Percentiles rank a stretch among this genome's conserved stretches.
Evolutionary conservation across 2,113 vertebrate species (phyloP).

Genomic region (Cololabis saira): DNA sequence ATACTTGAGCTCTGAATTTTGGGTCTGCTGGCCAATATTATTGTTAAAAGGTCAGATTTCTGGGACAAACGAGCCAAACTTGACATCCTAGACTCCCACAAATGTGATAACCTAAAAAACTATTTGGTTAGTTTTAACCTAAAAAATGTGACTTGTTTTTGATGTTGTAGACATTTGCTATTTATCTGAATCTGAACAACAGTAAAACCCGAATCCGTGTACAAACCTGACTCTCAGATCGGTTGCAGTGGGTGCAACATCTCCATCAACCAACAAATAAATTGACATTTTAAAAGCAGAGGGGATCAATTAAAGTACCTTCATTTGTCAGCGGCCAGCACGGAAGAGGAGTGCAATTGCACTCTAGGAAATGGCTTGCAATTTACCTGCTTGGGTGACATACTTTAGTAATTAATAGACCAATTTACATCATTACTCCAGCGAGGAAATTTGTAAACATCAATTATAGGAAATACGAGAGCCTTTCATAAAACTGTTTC

Average conservation of each 20-base stretch:
- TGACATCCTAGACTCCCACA: too few species aligned
- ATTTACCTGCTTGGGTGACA: slow-evolving; percentile 55
- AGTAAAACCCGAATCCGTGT: too few species aligned
- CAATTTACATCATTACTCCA: slow-evolving; percentile 64
- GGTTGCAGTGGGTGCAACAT: not conserved
- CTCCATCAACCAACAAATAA: not conserved
- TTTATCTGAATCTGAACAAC: too few species aligned
- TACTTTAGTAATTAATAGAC: slow-evolving; percentile 75
- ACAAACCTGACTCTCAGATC: not conserved
- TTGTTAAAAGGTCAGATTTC: too few species aligned
- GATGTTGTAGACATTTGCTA: too few species aligned
- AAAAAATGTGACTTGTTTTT: too few species aligned
- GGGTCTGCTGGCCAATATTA: too few species aligned
- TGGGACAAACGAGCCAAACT: too few species aligned
- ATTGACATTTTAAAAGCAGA: slow-evolving; percentile 21
- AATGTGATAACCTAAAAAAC: too few species aligned
- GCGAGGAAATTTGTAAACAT: slow-evolving; percentile 62
- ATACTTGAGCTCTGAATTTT: too few species aligned
- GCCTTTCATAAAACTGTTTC: slow-evolving; percentile 13
- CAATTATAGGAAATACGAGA: slow-evolving; percentile 63
- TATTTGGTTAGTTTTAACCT: too few species aligned
- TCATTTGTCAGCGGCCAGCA: slow-evolving; percentile 17
- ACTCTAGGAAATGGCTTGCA: slow-evolving; percentile 51
- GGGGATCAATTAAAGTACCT: slow-evolving; percentile 32
- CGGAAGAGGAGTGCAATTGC: slow-evolving; percentile 43